Percentiles rank a stretch among this genome's conserved stretches.
Conservation (phyloP, 1,140 invertebrate species). For the Aporrectodea caliginosa region DNA sequence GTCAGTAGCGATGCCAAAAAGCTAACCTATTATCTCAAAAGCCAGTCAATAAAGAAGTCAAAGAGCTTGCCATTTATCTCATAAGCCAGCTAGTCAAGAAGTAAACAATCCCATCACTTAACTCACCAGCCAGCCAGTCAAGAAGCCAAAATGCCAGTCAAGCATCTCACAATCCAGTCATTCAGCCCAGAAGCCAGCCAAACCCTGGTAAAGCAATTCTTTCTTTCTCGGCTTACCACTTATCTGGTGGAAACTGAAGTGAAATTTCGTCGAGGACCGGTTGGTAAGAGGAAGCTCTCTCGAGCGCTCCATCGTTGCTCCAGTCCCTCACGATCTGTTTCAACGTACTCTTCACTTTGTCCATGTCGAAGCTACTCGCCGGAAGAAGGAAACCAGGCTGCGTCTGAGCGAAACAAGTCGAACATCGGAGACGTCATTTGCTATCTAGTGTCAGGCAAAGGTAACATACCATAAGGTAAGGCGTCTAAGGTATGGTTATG, state of each 20-base stretch:
- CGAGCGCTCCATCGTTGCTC: conserved; percentile 75
- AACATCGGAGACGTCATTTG: not conserved
- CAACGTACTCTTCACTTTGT: conserved; percentile 85
- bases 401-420: not conserved
- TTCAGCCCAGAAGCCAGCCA: too few species aligned
- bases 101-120: too few species aligned
- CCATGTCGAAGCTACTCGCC: conserved; percentile 55
- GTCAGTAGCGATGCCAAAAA: too few species aligned
- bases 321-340: conserved; percentile 95
- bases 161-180: too few species aligned
- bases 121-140: too few species aligned
- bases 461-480: not conserved
- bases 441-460: not conserved
- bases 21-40: too few species aligned
- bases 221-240: too few species aligned
- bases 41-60: too few species aligned
- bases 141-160: too few species aligned
- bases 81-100: too few species aligned
- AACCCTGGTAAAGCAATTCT: too few species aligned
- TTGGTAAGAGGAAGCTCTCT: conserved; percentile 81
- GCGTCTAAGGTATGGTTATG: not conserved
- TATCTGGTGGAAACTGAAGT: conserved; percentile 64
- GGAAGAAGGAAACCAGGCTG: not conserved
- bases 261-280: conserved; percentile 84
- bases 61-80: too few species aligned